phyloP scores from a whole-genome alignment of 1,140 invertebrate species.

The Lasioglossum albipes region DNA sequence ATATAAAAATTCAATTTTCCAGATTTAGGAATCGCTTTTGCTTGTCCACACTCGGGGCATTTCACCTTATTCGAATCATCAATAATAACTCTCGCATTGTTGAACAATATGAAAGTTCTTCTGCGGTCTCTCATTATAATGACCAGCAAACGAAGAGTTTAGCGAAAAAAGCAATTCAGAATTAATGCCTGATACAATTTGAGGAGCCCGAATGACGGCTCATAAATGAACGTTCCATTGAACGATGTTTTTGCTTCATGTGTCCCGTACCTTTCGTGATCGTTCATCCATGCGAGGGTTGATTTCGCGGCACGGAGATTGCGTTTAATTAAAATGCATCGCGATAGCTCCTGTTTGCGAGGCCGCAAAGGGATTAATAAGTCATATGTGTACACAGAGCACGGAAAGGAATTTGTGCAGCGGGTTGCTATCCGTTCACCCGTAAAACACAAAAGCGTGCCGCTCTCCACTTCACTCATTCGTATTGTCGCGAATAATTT shows the following conservation, averaged over 20 bases:
- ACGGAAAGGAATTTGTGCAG: constrained; percentile 12
- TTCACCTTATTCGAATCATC: too few relatives aligned
- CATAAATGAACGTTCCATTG: constrained; percentile 3
- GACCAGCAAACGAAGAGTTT: too few relatives aligned
- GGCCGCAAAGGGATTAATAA: constrained; percentile 61
- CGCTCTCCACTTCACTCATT: background rate
- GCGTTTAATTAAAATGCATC: constrained; percentile 68
- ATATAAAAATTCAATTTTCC: too few relatives aligned
- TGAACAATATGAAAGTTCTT: too few relatives aligned
- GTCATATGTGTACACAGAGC: constrained; percentile 39
- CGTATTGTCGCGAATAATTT: background rate
- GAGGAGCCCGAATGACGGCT: background rate
- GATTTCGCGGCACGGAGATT: constrained; percentile 42
- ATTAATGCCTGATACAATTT: background rate
- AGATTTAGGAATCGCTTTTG: too few relatives aligned
- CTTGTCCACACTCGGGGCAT: too few relatives aligned
- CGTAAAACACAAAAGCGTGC: constrained; percentile 46
- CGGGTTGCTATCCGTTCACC: constrained; percentile 12
- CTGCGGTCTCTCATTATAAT: too few relatives aligned
- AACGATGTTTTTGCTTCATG: constrained; percentile 29
- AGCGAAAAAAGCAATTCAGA: too few relatives aligned
- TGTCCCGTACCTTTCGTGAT: constrained; percentile 46
- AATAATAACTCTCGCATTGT: too few relatives aligned
- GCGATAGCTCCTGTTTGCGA: constrained; percentile 45
- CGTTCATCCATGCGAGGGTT: constrained; percentile 37